These are phyloP conservation scores for Halcyon badia DNA, from an alignment of 2,797 vertebrate species.

Conservation along the genomic window DNA sequence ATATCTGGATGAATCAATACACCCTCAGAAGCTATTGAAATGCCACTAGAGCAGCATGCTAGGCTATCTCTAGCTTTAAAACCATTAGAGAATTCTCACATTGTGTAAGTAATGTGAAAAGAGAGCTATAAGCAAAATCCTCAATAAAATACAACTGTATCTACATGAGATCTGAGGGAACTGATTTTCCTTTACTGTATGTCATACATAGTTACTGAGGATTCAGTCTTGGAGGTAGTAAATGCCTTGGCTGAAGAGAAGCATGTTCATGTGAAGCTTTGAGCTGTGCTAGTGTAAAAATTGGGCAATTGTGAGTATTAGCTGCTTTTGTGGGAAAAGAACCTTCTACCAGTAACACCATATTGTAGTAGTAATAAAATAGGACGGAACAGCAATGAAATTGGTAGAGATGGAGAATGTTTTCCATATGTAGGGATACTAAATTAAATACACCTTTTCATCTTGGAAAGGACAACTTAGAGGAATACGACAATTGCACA, in stretches of 20 bases:
- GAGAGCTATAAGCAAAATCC: background rate
- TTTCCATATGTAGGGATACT: constrained; percentile 6
- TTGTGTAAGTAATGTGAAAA: background rate
- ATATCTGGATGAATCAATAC: background rate
- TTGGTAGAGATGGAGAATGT: background rate
- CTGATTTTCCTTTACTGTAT: background rate
- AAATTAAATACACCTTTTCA: background rate
- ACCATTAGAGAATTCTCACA: background rate
- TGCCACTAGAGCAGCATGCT: background rate
- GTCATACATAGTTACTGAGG: background rate
- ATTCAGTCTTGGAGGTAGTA: background rate
- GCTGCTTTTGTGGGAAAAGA: background rate
- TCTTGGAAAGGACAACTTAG: background rate
- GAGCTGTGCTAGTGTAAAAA: background rate
- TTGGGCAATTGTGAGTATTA: background rate
- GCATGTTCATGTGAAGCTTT: background rate
- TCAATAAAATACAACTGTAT: background rate
- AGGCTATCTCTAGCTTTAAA: background rate
- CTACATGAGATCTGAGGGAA: background rate
- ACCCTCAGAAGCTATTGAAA: background rate
- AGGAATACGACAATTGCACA: background rate
- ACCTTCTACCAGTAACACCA: background rate
- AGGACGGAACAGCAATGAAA: background rate
- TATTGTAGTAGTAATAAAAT: background rate
- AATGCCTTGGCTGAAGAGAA: background rate